Evolutionary conservation across 2,888 invertebrate species (phyloP).

Genomic region (Camponotus fellah): DNA sequence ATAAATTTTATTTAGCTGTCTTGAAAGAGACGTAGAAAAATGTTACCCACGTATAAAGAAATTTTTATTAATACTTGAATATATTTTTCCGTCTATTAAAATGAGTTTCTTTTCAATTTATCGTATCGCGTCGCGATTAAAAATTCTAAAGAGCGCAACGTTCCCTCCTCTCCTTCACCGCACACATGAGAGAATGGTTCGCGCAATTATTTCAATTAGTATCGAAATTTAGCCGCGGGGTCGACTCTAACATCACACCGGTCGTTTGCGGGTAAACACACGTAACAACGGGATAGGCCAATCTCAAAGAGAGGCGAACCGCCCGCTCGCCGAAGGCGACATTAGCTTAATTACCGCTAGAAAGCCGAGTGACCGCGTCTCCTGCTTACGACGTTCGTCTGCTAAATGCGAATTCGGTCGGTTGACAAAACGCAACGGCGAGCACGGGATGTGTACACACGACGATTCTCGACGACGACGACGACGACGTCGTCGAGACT

Average conservation of each 20-base stretch:
- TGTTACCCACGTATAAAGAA: background rate
- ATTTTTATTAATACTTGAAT: slow-evolving; percentile 2
- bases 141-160: background rate
- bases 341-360: slow-evolving; percentile 79
- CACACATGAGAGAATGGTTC: background rate
- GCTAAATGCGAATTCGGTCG: slow-evolving; percentile 66
- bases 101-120: background rate
- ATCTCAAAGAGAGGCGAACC: slow-evolving; percentile 60
- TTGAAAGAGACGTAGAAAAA: background rate
- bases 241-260: background rate
- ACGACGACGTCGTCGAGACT: slow-evolving; percentile 31
- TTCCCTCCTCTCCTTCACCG: background rate
- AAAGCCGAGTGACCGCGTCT: slow-evolving; percentile 19
- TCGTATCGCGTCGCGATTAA: background rate
- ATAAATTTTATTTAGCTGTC: background rate
- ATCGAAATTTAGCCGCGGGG: slow-evolving; percentile 48
- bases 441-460: background rate
- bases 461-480: background rate
- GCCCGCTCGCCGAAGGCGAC: slow-evolving; percentile 71
- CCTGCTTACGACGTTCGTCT: slow-evolving; percentile 23
- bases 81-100: background rate
- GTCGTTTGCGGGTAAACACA: slow-evolving; percentile 60
- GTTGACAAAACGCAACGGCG: slow-evolving; percentile 53
- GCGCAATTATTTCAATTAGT: slow-evolving; percentile 69
- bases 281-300: background rate